Evolutionary conservation across 2,113 vertebrate species (phyloP).

Genomic region (Antidorcas marsupialis): DNA sequence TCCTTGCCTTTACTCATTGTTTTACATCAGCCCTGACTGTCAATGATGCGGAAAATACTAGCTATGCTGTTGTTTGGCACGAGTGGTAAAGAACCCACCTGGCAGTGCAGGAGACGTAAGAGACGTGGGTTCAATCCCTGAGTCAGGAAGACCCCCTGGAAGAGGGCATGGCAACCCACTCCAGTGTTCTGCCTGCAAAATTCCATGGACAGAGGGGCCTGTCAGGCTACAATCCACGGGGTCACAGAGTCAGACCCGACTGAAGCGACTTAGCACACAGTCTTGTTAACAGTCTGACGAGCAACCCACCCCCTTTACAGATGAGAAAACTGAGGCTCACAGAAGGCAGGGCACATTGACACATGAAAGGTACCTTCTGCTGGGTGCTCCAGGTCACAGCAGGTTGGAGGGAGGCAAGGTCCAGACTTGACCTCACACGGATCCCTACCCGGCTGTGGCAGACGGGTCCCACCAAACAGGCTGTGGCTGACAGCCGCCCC

Average conservation of each 20-base stretch:
- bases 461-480: background rate
- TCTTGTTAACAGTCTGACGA: fast-evolving
- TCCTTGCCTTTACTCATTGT: fast-evolving
- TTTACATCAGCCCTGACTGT: fast-evolving
- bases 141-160: background rate
- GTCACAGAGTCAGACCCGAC: background rate
- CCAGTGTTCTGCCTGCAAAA: background rate
- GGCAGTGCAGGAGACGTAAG: background rate
- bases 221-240: background rate
- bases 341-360: fast-evolving
- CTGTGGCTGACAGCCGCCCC: too few species aligned
- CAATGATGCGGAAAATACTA: fast-evolving
- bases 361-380: fast-evolving
- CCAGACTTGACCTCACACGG: background rate
- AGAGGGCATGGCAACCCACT: background rate
- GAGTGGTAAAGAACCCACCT: background rate
- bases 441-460: fast-evolving
- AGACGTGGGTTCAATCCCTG: background rate
- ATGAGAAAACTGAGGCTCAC: fast-evolving
- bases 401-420: background rate
- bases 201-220: background rate
- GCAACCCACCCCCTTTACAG: background rate
- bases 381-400: background rate
- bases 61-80: fast-evolving
- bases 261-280: fast-evolving